Base-by-base conservation (phyloP, 1,140 invertebrate genomes). In the Dendroctonus ponderosae region DNA sequence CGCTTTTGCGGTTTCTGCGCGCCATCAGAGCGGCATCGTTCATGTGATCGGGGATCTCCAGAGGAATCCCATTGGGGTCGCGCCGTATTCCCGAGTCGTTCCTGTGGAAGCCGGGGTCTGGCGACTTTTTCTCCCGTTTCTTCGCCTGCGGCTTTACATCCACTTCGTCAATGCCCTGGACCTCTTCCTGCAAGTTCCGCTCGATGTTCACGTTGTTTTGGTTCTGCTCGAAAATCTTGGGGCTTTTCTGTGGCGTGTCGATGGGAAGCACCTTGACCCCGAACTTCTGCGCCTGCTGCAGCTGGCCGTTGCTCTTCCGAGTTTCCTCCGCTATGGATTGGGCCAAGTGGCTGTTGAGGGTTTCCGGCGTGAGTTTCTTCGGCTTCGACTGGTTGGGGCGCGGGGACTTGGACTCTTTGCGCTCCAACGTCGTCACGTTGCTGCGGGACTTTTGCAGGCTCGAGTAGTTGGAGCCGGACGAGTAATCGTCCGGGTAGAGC, bases 11-110 rank as follows among this genome's bases (percentile, higher is more conserved):
- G 61, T 89, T 89, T 67, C 82, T 84, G 64, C 83, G 82, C 0
- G 88, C 89, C 11, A 84, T 86, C 75, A 85, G 82, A 5, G 87
- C 89, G 0, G 88, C 89, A 48, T 87, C 87, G 60, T 87, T 80
- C 74, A 90, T 88, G 69, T 89, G 87, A 48, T 85, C 83, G 5
- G 88, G 88, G 65, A 90, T 77, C 71, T 85, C 84, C 75, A 84
- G 81, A 63, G 84, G 84, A 67, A 86, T 85, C 2, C 83, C 83
- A 69, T 84, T 82, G 64, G 81, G 77, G 68, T 85, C 84, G 62
- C 84, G 76, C 74, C 81, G 84, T 11, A 86, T 84, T 39, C 83
- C 83, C 54, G 83, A 85, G 42, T 51, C 71, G 15, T 73, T 75
- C 68, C 7, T 52, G 2, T 37, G 50, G 5, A 39, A 81, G 78